These are phyloP conservation scores for Gandaritis pyraliata DNA, from an alignment of 2,888 invertebrate genomes.

Conservation along the genomic window DNA sequence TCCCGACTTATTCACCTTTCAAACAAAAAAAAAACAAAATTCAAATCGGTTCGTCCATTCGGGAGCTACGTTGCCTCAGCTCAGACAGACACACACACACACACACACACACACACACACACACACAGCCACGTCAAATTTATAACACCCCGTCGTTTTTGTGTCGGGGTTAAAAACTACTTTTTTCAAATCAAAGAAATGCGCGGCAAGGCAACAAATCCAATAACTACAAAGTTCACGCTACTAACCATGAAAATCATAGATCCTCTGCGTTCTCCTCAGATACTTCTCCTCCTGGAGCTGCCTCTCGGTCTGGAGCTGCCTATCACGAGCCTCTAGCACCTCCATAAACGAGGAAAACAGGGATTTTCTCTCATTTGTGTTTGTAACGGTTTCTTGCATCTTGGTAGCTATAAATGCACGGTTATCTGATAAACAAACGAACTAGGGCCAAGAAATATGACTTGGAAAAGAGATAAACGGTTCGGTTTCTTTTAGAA, in stretches of 20 bases:
- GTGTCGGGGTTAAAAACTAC: too few species aligned
- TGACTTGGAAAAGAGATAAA: not conserved
- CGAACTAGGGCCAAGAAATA: not conserved
- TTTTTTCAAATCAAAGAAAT: not conserved
- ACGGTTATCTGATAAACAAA: slow-evolving; percentile 20
- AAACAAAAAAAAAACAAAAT: too few species aligned
- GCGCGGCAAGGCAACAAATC: slow-evolving; percentile 31
- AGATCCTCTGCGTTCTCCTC: slow-evolving; percentile 74
- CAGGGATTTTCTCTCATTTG: slow-evolving; percentile 73
- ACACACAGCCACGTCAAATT: too few species aligned
- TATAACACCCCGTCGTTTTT: too few species aligned
- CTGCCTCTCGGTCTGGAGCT: slow-evolving; percentile 68
- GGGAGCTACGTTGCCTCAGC: too few species aligned
- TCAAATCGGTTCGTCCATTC: too few species aligned
- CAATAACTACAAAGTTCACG: slow-evolving; percentile 26
- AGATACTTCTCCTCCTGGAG: slow-evolving; percentile 76
- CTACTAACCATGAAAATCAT: slow-evolving; percentile 73
- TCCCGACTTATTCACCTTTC: too few species aligned
- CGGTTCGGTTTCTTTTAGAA: slow-evolving; percentile 11
- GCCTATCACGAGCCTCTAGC: slow-evolving; percentile 70
- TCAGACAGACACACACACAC: too few species aligned
- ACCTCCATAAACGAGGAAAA: slow-evolving; percentile 76
- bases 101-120: too few species aligned
- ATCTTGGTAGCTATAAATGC: slow-evolving; percentile 58
- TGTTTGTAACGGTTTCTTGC: slow-evolving; percentile 82